Evolutionary conservation across 2,113 vertebrate species (phyloP), one percentile per base, ranked within the genome.

Genomic region (Cyprinodon tularosa): DNA sequence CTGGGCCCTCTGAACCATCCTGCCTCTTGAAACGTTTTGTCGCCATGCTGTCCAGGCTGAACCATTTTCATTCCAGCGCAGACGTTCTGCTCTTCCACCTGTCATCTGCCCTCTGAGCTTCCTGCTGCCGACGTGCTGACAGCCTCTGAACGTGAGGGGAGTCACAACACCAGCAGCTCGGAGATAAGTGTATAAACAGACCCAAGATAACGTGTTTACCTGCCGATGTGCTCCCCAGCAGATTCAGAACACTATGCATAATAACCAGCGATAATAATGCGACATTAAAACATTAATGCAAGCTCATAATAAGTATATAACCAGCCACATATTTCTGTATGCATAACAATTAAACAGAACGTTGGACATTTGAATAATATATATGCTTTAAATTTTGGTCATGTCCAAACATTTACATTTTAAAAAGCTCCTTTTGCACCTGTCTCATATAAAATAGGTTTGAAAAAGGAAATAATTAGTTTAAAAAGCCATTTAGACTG

Each of bases 51-150:
- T 89, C 91, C 86, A 36, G 90, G 71, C 68, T 11, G 66, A 69
- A 86, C 87, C 90, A 90, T 90, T 93, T 93, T 93, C 86, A 91
- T 93, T 93, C 89, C 90, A 80, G 78, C 13, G 62, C 89, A 62
- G 84, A 81, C 72, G 76, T 80, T 84, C 80, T 82, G 85, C 81
- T 90, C 89, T 86, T 81, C 90, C 93, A 93, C 91, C 92, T 93
- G 92, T 93, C 93, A 91, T 86, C 88, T 87, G 77, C 82, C 74
- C 88, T 85, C 84, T 39, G 75, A 66, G 83, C 76, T 74, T 72
- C 79, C 81, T 0, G 71, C 47, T 66, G 80, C 84, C 22, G 63
- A 83, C 82, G 76, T 73, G 92, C 86, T 92, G 93, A 94, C 91
- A 93, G 90, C 84, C 67, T 13, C 88, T 15, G 80, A 85, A 85